Evolutionary conservation across 30 jellyfish, hydroid and myxozoan species (phyloP).

Genomic region (Cassiopea andromeda): DNA sequence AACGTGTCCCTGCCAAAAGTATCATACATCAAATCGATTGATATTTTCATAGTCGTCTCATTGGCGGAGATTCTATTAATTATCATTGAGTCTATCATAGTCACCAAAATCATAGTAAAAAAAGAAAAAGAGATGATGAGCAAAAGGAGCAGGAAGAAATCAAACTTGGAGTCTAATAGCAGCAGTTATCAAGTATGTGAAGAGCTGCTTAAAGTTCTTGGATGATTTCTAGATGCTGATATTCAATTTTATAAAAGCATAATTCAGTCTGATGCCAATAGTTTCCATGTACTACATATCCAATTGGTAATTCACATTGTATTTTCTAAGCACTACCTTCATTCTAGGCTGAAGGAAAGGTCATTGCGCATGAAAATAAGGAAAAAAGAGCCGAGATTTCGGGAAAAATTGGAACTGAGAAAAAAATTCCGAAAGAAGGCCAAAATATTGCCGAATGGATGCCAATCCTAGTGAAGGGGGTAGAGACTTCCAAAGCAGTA

Average conservation of each 20-base stretch:
- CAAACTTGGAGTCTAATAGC: background rate
- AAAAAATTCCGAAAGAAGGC: background rate
- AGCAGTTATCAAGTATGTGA: background rate
- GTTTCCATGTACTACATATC: too few species aligned
- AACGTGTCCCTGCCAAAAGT: constrained; percentile 65
- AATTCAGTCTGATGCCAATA: background rate
- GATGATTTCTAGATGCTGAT: too few species aligned
- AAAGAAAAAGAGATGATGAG: background rate
- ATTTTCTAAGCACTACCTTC: too few species aligned
- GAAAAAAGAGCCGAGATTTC: background rate
- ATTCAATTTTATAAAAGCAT: too few species aligned
- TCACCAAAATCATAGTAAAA: constrained; percentile 12
- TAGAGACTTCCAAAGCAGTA: background rate
- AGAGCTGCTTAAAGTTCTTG: too few species aligned
- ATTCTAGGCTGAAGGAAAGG: too few species aligned
- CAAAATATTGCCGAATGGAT: background rate
- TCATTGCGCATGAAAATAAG: background rate
- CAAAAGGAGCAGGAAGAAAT: background rate
- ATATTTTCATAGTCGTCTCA: constrained; percentile 53
- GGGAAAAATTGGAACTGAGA: background rate
- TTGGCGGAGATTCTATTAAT: constrained; percentile 39
- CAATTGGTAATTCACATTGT: too few species aligned
- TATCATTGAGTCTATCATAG: constrained; percentile 50
- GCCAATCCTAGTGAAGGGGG: background rate
- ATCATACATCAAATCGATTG: constrained; percentile 56